phyloP scores from a whole-genome alignment of 2,888 invertebrate genomes.

The Machimus atricapillus region DNA sequence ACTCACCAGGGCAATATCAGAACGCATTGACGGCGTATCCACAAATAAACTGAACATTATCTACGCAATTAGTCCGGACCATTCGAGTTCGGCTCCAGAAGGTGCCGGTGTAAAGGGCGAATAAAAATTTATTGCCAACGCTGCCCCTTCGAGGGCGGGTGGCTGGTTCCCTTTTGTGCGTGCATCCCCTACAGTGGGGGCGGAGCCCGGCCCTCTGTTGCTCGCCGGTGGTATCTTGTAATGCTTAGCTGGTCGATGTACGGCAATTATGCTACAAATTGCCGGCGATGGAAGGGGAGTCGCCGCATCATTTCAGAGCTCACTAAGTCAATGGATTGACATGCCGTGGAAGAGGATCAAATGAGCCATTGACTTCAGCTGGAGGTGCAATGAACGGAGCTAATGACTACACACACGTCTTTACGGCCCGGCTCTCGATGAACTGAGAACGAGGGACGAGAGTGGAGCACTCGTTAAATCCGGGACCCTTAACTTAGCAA shows the following conservation, averaged over 20 bases:
- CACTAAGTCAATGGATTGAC: slow-evolving; percentile 21
- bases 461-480: neutral
- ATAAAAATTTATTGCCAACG: slow-evolving; percentile 19
- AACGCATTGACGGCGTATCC: neutral
- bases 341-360: neutral
- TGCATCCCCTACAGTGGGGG: neutral
- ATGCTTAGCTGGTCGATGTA: slow-evolving; percentile 6
- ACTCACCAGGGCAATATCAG: neutral
- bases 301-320: neutral
- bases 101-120: slow-evolving; percentile 1
- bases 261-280: slow-evolving; percentile 21
- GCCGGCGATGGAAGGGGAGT: neutral
- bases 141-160: neutral
- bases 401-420: neutral
- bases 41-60: slow-evolving; percentile 24
- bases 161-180: neutral
- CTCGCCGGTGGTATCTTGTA: neutral
- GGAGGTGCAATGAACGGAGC: neutral
- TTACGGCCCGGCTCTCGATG: neutral
- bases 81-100: neutral
- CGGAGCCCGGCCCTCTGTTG: neutral
- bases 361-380: slow-evolving; percentile 1
- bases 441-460: too few species aligned
- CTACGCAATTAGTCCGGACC: slow-evolving; percentile 11
- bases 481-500: neutral